Percentiles rank a stretch among this genome's conserved stretches.
These are phyloP conservation scores for Leucophora obtusa DNA, from an alignment of 2,888 invertebrate genomes.

Conservation along the genomic window DNA sequence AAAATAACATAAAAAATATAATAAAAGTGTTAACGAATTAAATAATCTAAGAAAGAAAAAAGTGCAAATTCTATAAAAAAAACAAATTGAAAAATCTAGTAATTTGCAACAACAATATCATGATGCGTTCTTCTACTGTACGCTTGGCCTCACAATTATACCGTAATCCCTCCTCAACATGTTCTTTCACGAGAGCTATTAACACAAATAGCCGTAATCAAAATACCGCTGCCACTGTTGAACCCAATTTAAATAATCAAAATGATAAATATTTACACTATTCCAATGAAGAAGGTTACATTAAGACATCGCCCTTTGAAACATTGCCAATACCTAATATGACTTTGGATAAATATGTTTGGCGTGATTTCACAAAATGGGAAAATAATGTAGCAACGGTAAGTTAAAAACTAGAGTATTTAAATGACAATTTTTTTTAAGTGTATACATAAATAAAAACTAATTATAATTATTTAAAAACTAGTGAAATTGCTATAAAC, in stretches of 20 bases:
- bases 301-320: conserved; percentile 80
- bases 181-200: conserved; percentile 58
- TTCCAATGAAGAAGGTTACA: conserved; percentile 73
- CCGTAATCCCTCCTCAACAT: conserved; percentile 53
- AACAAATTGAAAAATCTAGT: not conserved
- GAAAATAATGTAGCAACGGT: conserved; percentile 82
- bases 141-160: conserved; percentile 66
- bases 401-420: conserved; percentile 73
- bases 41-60: not conserved
- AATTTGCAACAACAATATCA: conserved; percentile 28
- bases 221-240: conserved; percentile 71
- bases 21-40: not conserved
- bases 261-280: conserved; percentile 73
- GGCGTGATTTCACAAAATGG: conserved; percentile 83
- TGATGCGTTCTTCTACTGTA: conserved; percentile 68
- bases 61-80: conserved; percentile 7
- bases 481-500: too few species aligned
- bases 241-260: conserved; percentile 65
- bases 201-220: conserved; percentile 69
- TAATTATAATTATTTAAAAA: too few species aligned
- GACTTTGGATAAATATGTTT: conserved; percentile 82
- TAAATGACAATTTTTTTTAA: too few species aligned
- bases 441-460: too few species aligned
- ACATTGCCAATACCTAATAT: conserved; percentile 79
- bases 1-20: conserved; percentile 9